These are phyloP conservation scores for Agrochola lota DNA, from an alignment of 2,888 invertebrate genomes.

Conservation along the genomic window DNA sequence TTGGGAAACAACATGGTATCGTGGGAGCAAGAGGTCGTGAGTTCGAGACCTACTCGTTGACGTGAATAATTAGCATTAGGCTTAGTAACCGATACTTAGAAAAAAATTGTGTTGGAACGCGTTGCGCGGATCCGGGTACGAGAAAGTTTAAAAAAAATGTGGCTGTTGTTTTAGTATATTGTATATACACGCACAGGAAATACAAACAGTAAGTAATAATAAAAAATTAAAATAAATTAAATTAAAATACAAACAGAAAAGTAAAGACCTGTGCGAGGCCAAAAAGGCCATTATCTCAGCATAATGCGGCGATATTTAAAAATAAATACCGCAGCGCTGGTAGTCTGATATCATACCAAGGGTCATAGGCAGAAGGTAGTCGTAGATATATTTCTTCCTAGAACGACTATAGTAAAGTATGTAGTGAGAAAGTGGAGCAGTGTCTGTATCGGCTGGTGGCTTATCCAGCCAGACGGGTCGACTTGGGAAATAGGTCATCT, in stretches of 20 bases:
- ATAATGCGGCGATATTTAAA: too few relatives aligned
- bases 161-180: neutral
- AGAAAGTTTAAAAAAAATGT: neutral
- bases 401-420: conserved; percentile 13
- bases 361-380: neutral
- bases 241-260: too few relatives aligned
- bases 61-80: conserved; percentile 1
- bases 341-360: too few relatives aligned
- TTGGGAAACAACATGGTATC: conserved; percentile 28
- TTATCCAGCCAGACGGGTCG: conserved; percentile 22
- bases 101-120: too few relatives aligned
- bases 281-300: too few relatives aligned
- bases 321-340: too few relatives aligned
- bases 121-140: neutral
- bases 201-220: too few relatives aligned
- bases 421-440: conserved; percentile 37
- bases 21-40: conserved; percentile 41
- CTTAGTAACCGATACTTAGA: too few relatives aligned
- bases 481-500: conserved; percentile 38
- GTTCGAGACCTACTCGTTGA: conserved; percentile 21
- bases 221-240: too few relatives aligned
- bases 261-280: too few relatives aligned
- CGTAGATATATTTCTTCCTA: conserved; percentile 3
- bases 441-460: conserved; percentile 10
- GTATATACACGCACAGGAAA: too few relatives aligned